Conservation (phyloP, 2,797 vertebrate genomes). For the Vireo griseus region DNA sequence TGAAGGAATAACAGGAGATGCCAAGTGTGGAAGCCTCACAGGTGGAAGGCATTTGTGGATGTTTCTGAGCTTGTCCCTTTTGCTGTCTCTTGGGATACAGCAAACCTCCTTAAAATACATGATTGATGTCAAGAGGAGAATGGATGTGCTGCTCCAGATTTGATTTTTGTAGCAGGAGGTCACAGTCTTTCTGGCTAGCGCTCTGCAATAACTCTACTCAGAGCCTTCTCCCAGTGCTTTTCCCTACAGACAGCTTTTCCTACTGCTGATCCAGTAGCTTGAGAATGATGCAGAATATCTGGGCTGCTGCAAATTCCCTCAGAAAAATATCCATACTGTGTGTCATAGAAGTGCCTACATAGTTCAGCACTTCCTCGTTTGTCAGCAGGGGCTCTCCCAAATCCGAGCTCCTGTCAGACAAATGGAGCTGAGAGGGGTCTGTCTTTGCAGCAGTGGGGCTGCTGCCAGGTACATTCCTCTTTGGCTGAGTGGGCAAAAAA, state of each 20-base stretch:
- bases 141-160: background rate
- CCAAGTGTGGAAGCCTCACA: constrained; percentile 2
- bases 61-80: background rate
- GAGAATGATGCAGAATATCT: background rate
- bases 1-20: background rate
- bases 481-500: background rate
- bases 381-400: background rate
- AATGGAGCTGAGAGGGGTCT: background rate
- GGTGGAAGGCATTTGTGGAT: background rate
- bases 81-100: background rate
- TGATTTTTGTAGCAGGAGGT: background rate
- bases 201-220: background rate
- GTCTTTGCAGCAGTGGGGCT: background rate
- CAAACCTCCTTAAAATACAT: background rate
- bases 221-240: background rate
- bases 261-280: background rate
- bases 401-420: background rate
- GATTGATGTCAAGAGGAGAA: background rate
- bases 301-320: background rate
- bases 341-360: background rate
- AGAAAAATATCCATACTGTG: background rate
- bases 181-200: background rate
- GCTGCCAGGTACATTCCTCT: background rate
- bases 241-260: background rate
- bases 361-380: background rate